A percentile compares a stretch with the other conserved stretches of the same genome.
Conservation (phyloP, 64 coral and sea anemone genomes). For the Cladopsammia gracilis region DNA sequence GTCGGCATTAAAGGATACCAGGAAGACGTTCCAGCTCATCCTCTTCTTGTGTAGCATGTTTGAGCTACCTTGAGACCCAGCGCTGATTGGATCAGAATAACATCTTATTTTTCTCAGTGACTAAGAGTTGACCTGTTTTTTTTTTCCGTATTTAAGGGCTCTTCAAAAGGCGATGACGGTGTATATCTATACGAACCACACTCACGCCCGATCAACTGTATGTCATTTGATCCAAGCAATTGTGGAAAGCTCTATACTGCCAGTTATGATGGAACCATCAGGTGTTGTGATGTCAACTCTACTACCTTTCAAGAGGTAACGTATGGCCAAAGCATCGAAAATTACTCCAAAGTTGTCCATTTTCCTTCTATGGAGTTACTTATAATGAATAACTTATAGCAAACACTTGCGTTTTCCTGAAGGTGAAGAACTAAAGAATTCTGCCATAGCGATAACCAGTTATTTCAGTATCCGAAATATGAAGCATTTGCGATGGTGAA, state of each 20-base stretch:
- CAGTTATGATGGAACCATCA: conserved; percentile 93
- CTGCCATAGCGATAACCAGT: too few species aligned
- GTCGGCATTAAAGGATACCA: too few species aligned
- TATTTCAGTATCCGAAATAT: too few species aligned
- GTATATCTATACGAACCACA: conserved; percentile 87
- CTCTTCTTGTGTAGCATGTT: too few species aligned
- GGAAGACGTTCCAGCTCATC: not conserved
- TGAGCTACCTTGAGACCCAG: too few species aligned
- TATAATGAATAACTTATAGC: too few species aligned
- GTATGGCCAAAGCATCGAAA: too few species aligned
- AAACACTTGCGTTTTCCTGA: too few species aligned
- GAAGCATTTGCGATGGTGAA: too few species aligned
- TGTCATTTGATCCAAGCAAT: conserved; percentile 82
- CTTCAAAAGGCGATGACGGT: conserved; percentile 53
- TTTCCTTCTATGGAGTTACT: too few species aligned
- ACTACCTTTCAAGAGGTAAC: conserved; percentile 86
- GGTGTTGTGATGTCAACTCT: conserved; percentile 69
- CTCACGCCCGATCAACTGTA: conserved; percentile 59
- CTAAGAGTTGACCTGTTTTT: not conserved
- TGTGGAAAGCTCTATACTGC: conserved; percentile 71
- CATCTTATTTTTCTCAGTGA: not conserved
- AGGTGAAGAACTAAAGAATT: too few species aligned
- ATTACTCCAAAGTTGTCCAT: not conserved
- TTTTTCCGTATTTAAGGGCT: not conserved
- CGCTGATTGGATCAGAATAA: too few species aligned